phyloP scores from a whole-genome alignment of 1,140 invertebrate genomes.

The Diachasma alloeum region DNA sequence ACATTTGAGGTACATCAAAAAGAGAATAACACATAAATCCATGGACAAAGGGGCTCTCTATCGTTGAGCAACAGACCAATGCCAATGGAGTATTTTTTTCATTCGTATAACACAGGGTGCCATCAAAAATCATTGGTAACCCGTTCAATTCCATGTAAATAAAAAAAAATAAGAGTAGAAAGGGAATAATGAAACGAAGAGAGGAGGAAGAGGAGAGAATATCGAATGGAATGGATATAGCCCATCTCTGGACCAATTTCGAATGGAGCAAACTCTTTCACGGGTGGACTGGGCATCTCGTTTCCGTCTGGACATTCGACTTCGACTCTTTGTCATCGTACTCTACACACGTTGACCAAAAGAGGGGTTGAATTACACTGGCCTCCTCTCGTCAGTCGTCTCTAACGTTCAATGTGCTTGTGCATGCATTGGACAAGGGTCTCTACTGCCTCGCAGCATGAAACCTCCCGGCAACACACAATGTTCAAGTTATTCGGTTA shows the following conservation, averaged over 20 bases:
- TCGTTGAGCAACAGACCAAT: neutral
- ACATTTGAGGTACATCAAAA: neutral
- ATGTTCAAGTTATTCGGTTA: neutral
- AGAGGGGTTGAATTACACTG: neutral
- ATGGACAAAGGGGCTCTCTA: neutral
- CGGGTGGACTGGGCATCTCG: neutral
- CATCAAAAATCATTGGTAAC: neutral
- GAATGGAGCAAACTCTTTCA: neutral
- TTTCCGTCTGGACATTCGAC: constrained; percentile 37
- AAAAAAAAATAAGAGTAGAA: neutral
- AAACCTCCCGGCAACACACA: neutral
- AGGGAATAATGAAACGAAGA: neutral
- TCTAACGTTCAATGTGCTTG: neutral
- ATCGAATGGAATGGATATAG: neutral
- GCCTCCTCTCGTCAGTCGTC: neutral
- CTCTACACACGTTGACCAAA: constrained; percentile 14
- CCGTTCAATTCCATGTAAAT: neutral
- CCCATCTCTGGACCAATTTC: neutral
- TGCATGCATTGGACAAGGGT: neutral
- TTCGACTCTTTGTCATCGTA: constrained; percentile 48
- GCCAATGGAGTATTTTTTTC: neutral
- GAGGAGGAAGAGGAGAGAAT: neutral
- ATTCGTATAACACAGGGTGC: neutral
- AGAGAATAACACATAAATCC: constrained; percentile 22
- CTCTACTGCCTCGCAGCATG: neutral